Conservation (phyloP, 2,113 vertebrate species). For the Equus quagga region DNA sequence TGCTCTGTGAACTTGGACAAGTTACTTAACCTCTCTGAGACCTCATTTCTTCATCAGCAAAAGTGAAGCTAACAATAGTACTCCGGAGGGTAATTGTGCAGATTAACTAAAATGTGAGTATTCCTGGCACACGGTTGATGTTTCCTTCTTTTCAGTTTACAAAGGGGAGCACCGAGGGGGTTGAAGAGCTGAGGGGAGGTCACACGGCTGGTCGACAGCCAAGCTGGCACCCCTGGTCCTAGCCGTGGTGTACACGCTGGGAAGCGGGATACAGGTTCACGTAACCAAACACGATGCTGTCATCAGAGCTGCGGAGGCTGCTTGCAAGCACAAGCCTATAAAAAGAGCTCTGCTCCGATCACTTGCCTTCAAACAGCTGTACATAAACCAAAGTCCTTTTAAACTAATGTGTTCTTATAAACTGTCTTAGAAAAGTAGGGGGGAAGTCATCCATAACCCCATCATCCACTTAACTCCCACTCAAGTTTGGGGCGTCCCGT, state of each 20-base stretch:
- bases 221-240: neutral
- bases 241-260: accelerated
- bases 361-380: neutral
- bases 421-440: neutral
- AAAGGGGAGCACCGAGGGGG: neutral
- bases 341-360: neutral
- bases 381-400: neutral
- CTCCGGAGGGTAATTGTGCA: neutral
- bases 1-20: neutral
- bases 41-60: neutral
- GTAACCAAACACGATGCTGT: neutral
- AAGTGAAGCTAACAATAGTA: neutral
- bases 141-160: neutral
- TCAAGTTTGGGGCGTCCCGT: neutral
- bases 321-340: neutral
- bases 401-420: neutral
- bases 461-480: neutral
- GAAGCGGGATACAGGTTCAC: neutral
- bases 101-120: neutral
- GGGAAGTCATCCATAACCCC: neutral
- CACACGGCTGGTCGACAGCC: neutral
- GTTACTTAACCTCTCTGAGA: neutral
- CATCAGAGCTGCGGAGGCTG: neutral
- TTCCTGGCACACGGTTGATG: neutral
- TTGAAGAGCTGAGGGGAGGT: neutral